Base-by-base conservation (phyloP, 2,113 vertebrate genomes). In the Climacteris rufus region DNA sequence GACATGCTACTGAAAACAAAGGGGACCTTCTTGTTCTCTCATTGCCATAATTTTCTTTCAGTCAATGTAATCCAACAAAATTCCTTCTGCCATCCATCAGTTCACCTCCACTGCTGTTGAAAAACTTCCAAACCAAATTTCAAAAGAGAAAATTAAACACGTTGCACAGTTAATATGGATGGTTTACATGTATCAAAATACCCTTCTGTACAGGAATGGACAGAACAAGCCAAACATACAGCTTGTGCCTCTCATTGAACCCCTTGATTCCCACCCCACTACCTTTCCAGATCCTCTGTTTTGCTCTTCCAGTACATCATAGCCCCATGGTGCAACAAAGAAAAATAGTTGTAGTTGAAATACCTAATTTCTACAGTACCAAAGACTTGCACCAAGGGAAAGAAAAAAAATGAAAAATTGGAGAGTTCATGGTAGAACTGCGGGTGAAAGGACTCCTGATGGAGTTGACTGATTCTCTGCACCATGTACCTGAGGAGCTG, bases 381-480 rank as follows among this genome's bases (percentile, higher is more conserved):
- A 31, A 78, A 30, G 44, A 21, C 35, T 85, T 69, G 31, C 31
- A 47, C 13, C 15, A 56, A 28, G 16, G n/a, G 22, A 39, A 42
- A 80, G 10, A 13, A 85, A 85, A 85, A 50, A 53, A n/a, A 0
- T 10, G 10, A 85, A 77, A 8, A 66, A 71, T 3, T 7, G 19
- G 35, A 25, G 20, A 57, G n/a, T 64, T 82, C 42, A 5, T 52
- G 44, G 16, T 70, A 28, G 40, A 88, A 28, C 35, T 64, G 15
- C n/a, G 24, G 12, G 37, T 40, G 40, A 90, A 76, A 85, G 78
- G 31, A 35, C 8, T 35, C 16, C 19, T 0, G 0, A 27, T 17
- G 35, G 33, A 89, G 25, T 5, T 35, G 5, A 89, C 25, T 56
- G 5, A 25, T 31, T 45, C 60, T 69, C 45, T 42, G 40, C 15